Evolutionary conservation across 2,888 invertebrate genomes (phyloP), one percentile per base, ranked within the genome.

Genomic region (Onchidella celtica): DNA sequence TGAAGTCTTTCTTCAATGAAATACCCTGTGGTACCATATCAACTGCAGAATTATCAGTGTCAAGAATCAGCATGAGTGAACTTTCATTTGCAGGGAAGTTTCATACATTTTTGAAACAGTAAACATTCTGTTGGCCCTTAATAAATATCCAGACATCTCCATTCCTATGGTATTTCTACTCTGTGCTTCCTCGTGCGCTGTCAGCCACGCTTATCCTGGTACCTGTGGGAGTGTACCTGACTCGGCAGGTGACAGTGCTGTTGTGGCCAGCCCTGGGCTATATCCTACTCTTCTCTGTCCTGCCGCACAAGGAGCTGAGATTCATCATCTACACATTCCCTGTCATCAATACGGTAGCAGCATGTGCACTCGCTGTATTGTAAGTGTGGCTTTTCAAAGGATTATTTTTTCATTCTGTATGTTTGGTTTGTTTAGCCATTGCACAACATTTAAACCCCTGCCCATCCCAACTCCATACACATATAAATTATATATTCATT

Each of bases 311-410:
- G 93, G 99, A 99, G 94, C 94, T 99, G 57, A 95, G 99, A 75
- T 99, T 99, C 93, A 97, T 99, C 87, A 97, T 99, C 88, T 99
- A 99, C 92, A 96, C 97, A n/a, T 96, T 99, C 92, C 99, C 99
- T 21, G 94, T 99, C 87, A 94, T 99, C 82, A 99, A 99, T 94
- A 97, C 97, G 2, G 98, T 99, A 0, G 95, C 96, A 75, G 97
- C 96, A 70, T 98, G 98, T 91, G 97, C 96, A 74, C 97, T 98
- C 90, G 96, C 97, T 87, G 95, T 96, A 93, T 94, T 98, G 98
- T 98, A 94, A 96, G 97, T 96, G n/a, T 29, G 3, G 6, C 4
- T 40, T 9, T 36, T 6, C 14, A n/a, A 24, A 24, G 24, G 27
- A 24, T 17, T 24, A n/a, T n/a, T n/a, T n/a, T n/a, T n/a, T n/a